Evolutionary conservation across 2,888 invertebrate genomes (phyloP), one percentile per base, ranked within the genome.

Genomic region (Lacanobia wlatinum): DNA sequence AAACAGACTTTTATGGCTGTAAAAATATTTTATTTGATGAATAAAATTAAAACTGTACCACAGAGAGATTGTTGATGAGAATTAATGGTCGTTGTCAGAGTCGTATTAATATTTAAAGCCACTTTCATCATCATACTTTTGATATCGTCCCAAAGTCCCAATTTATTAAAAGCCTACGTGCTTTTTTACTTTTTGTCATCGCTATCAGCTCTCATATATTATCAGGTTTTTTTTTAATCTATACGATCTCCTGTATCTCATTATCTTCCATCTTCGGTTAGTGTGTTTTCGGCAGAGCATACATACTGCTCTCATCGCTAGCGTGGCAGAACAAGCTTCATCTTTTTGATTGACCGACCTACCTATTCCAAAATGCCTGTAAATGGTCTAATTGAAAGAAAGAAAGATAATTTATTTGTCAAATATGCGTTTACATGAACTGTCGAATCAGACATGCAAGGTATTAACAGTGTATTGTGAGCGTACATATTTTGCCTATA

Each of bases 11-110:
- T 46, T 40, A 67, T n/a, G 21, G 38, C 21, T 2, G 6, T 53
- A 59, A 59, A 59, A 53, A 75, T n/a, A 2, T 78, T 78, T 62
- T 70, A 76, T 76, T 63, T 63, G 16, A 40, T 53, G 48, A 63
- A 52, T 46, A 43, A 43, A 43, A 48, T 48, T 61, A 61, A 61
- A 70, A 61, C 18, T 23, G 48, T 23, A 21, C 28, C 6, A 9
- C 70, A 52, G 38, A 52, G 38, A 52, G 14, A 16, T 52, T 14
- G 1, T 43, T 58, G 38, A 78, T 75, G 28, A 62, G 58, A 53
- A 58, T 70, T 58, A 21, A 58, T 62, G 21, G 21, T 38, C 48
- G 14, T 34, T 77, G 43, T 46, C 55, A n/a, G 14, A 62, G 40
- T 43, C 12, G 28, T n/a, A 63, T 78, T 55, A 64, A 76, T 71